Base-by-base conservation (phyloP, 2,797 vertebrate genomes). In the Lutjanus campechanus region DNA sequence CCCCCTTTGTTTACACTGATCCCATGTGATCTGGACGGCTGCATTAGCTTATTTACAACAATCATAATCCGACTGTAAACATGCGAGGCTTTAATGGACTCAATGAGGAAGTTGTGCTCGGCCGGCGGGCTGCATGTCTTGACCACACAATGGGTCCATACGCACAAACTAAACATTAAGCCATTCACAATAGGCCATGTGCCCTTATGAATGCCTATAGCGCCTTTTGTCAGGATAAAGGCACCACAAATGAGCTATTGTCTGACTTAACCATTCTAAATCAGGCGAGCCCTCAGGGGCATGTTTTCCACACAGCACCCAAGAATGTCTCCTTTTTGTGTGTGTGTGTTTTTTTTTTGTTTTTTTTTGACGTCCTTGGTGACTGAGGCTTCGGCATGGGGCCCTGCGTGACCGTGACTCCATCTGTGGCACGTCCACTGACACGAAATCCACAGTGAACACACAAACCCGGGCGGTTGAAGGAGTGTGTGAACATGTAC, bases 201-300 rank as follows among this genome's bases (percentile, higher is more conserved):
- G 88, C 89, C 59, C 69, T 74, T 75, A 70, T 77, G 82, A 91
- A 83, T 73, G 89, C 86, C 83, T 88, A 74, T 80, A 71, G 88
- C 62, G 61, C 79, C 85, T 93, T 90, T 92, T 91, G 92, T 93
- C 86, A 82, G 89, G 84, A 92, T 92, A 74, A 87, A 87, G 86
- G 83, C 80, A 11, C 85, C 91, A 94, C 91, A 93, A 93, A 93
- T 90, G 88, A 90, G 75, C 89, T 91, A 93, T 93, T 95, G 93
- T 93, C 88, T 84, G 76, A 82, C 71, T 85, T 82, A 85, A 82
- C 85, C 68, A 58, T 85, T 92, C 89, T 88, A 88, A 93, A 92
- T 88, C 85, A 84, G 91, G 82, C 79, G 55, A 86, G 79, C 79
- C 89, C 88, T 84, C 65, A 67, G 87, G 88, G 85, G 70, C 86